Evolutionary conservation across 2,888 invertebrate species (phyloP), one percentile per base, ranked within the genome.

Genomic region (Phaedon cochleariae): DNA sequence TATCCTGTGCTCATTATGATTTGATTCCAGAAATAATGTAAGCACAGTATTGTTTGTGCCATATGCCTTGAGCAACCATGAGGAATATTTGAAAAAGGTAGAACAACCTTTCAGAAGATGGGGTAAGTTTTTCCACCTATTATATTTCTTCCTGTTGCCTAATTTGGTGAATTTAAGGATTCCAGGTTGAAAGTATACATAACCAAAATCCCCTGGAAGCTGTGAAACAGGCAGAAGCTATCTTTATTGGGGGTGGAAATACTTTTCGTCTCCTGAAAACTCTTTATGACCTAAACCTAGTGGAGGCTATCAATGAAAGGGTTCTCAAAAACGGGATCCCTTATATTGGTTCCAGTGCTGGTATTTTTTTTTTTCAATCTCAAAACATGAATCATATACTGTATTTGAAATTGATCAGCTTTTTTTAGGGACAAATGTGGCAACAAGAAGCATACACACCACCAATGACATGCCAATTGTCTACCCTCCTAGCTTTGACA

Each of bases 391-490:
- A 29, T 15, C 20, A 18, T 20, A 57, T 10, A 57, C 12, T 21
- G 12, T 57, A 10, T 34, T 55, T 1, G n/a, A 21, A 37, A 7
- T 34, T 4, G n/a, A n/a, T n/a, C n/a, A n/a, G n/a, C 5, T 37
- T n/a, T 41, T 26, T 57, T 6, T 17, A 81, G 81, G 81, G 49
- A 92, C 93, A 12, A 95, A 94, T 85, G 91, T 94, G 12, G 91
- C 93, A 9, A 93, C 94, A 1, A 85, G 85, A 71, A 91, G 90
- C 71, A 94, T 95, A 74, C 87, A 90, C 75, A 94, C 94, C 3
- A 94, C 94, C 52, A 95, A 95, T 85, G 94, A 95, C 79, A 94
- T 95, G 94, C 95, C 94, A 2, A 92, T 95, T 63, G 88, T 87
- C n/a, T 89, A 87, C 80, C 93, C 93, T 45, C 92, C 92, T 22